Evolutionary conservation across 2,888 invertebrate species (phyloP), one percentile per base, ranked within the genome.

Genomic region (Colostygia pectinataria): DNA sequence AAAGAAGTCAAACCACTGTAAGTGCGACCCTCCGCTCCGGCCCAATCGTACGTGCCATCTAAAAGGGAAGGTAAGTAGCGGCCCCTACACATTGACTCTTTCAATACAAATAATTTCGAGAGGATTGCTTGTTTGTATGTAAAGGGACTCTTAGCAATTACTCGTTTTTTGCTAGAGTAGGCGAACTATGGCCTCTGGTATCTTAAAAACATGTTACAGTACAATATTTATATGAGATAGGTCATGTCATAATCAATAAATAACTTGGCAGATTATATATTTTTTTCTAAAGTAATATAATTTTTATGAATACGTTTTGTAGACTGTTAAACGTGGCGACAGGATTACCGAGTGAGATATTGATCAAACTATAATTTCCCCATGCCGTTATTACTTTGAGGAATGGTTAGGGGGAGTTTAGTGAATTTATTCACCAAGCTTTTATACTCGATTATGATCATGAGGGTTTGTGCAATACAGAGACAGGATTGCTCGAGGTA

Each of bases 1-100:
- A 52, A 52, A 46, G 42, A 28, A 46, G 9, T n/a, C 18, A 41
- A 44, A 29, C 41, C 45, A 12, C 44, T 28, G 37, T 37, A 28
- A 27, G 34, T n/a, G n/a, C n/a, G n/a, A 25, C 36, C 28, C 37
- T 37, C 6, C 18, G n/a, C 18, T 2, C 27, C 12, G 18, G 7
- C 28, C 31, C 23, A 12, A 38, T 42, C 24, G 42, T 46, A 46
- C 46, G 51, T 46, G 51, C 24, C 33, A 36, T 37, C 24, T 15
- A 6, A 14, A 24, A 29, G 31, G 39, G 37, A 13, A 28, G 18
- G 36, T 41, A 25, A 41, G 29, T 14, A 28, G 13, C 15, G 1
- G 7, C 24, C 10, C 18, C 27, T 20, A 1, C 18, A 15, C 10
- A 4, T 31, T 3, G 13, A 20, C 14, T 20, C 25, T 25, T 32